Evolutionary conservation across 1,140 invertebrate species (phyloP), one percentile per base, ranked within the genome.

Genomic region (Papilio dardanus): DNA sequence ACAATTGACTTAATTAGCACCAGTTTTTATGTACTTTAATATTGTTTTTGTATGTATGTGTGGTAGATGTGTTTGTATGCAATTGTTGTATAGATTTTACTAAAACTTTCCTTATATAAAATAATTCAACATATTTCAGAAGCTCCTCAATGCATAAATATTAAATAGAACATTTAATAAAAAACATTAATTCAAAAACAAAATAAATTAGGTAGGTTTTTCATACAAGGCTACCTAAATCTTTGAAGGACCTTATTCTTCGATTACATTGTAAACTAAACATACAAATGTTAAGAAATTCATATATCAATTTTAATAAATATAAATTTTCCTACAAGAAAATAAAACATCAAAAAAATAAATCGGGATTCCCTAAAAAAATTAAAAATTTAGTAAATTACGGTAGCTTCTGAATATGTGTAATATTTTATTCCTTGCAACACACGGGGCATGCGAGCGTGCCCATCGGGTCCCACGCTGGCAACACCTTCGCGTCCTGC

Each of bases 401-500:
- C n/a, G 65, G 71, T 21, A 71, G 69, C 74, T 66, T 75, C 71
- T 50, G 71, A 73, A 54, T 24, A 24, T 21, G 42, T 28, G 31
- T 73, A 58, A 24, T 35, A 69, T 21, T 40, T 40, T n/a, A 31
- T 58, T 88, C 82, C 46, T 85, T 80, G 31, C 74, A 78, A 68
- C 91, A 93, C 6, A 88, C 28, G 2, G 90, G 88, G 65, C 91
- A 92, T 82, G 97, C 97, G 40, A 98, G 94, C 8, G 96, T 96
- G 50, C 98, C 98, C 97, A 98, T 98, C 3, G 98, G 98, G 93
- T 98, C 98, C 98, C 97, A 98, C 0, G 97, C 97, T 3, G 97
- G 97, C 79, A 99, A 93, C 14, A 97, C 95, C 67, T 95, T 95
- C 0, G 97, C 96, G 76, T 96, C 94, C 87, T 97, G 95, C 68